phyloP scores from a whole-genome alignment of 1,140 invertebrate species.

The Lutraria rhynchaena region DNA sequence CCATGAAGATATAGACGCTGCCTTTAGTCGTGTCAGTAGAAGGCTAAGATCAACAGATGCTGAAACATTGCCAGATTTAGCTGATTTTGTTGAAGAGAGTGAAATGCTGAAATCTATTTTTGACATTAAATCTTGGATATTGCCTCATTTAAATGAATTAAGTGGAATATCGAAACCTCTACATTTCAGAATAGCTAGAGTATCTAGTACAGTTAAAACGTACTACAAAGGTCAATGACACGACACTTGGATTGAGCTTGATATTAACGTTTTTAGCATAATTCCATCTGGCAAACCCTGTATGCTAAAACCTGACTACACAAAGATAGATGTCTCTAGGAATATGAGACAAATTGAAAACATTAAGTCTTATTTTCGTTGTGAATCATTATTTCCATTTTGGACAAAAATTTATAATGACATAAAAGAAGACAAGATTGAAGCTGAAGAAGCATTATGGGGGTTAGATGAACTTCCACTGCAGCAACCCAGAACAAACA shows the following conservation, averaged over 20 bases:
- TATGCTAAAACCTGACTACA: conserved; percentile 5
- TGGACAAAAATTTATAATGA: too few relatives aligned
- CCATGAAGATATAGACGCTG: conserved; percentile 24
- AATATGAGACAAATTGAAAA: too few relatives aligned
- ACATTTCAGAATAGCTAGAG: background rate
- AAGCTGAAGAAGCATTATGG: too few relatives aligned
- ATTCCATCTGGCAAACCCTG: background rate
- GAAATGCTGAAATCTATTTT: background rate
- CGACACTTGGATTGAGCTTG: background rate
- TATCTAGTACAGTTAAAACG: background rate
- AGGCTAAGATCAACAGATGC: conserved; percentile 12
- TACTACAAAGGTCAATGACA: conserved; percentile 6
- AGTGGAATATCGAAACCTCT: background rate
- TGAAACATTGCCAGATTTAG: conserved; percentile 4
- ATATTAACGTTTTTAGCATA: background rate
- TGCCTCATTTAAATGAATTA: background rate
- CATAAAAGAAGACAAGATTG: too few relatives aligned
- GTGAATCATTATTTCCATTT: too few relatives aligned
- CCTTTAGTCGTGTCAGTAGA: conserved; percentile 16
- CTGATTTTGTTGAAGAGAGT: background rate
- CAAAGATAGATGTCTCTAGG: too few relatives aligned
- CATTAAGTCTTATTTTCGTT: too few relatives aligned
- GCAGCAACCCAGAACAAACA: too few relatives aligned
- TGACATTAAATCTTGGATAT: conserved; percentile 4
- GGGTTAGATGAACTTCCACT: too few relatives aligned